These are phyloP conservation scores for Marisa cornuarietis DNA, from an alignment of 1,140 invertebrate species.

Conservation along the genomic window DNA sequence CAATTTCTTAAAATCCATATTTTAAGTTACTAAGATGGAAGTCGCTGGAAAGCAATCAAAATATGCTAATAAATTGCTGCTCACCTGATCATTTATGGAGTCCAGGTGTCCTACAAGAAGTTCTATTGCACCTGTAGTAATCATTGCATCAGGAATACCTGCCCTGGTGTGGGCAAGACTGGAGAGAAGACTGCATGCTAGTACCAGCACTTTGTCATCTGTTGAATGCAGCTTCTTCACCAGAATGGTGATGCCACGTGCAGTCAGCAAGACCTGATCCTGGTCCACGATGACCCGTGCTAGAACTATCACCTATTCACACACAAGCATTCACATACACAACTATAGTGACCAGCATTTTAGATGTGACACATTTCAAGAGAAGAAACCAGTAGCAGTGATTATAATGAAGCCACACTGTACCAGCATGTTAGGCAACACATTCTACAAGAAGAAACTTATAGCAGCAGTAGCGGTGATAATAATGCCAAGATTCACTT, in stretches of 20 bases:
- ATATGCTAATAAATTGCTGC: not conserved
- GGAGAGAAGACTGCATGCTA: slow-evolving; percentile 61
- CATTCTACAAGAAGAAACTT: not conserved
- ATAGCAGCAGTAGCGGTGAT: not conserved
- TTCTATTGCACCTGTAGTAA: slow-evolving; percentile 62
- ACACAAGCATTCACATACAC: slow-evolving; percentile 1
- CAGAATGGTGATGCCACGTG: slow-evolving; percentile 57
- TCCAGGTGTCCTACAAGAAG: slow-evolving; percentile 52
- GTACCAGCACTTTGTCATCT: slow-evolving; percentile 59
- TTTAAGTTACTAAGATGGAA: too few relatives aligned
- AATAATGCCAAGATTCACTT: not conserved
- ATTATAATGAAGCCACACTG: too few relatives aligned
- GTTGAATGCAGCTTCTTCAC: slow-evolving; percentile 52
- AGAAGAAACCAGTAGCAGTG: not conserved
- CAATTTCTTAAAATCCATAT: too few relatives aligned
- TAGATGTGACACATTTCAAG: not conserved
- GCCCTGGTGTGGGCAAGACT: slow-evolving; percentile 64
- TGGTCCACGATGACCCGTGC: slow-evolving; percentile 62
- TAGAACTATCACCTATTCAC: slow-evolving; percentile 61
- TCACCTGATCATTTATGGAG: slow-evolving; percentile 51
- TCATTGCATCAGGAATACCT: slow-evolving; percentile 66
- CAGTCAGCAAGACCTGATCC: slow-evolving; percentile 63
- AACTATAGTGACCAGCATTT: too few relatives aligned
- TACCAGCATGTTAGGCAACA: too few relatives aligned
- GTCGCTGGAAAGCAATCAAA: too few relatives aligned